Evolutionary conservation across 2,113 vertebrate species (phyloP).

Genomic region (Setophaga petechia): DNA sequence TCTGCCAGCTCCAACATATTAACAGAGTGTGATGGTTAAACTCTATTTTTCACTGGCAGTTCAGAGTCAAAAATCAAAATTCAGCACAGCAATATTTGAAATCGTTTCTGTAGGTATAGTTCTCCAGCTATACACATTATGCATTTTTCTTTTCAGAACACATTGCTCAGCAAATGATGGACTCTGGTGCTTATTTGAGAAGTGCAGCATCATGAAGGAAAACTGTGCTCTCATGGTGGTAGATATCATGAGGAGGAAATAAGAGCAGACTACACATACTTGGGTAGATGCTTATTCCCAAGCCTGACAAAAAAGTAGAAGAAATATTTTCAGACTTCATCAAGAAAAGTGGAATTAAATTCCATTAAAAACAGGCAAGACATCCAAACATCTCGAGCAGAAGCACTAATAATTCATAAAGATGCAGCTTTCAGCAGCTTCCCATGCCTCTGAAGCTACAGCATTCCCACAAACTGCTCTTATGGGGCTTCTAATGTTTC

Average conservation of each 20-base stretch:
- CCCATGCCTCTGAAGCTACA: not conserved
- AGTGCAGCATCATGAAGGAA: not conserved
- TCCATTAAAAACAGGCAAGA: not conserved
- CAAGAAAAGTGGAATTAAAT: not conserved
- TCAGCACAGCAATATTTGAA: not conserved
- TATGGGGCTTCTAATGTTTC: not conserved
- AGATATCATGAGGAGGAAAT: not conserved
- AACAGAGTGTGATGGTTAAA: not conserved
- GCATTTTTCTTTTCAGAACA: not conserved
- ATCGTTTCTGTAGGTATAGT: not conserved
- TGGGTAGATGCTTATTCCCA: not conserved
- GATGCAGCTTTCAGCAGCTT: not conserved
- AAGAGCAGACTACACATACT: accelerated
- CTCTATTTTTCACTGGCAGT: not conserved
- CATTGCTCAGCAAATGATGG: not conserved
- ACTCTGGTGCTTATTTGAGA: not conserved
- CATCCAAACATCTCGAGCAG: not conserved
- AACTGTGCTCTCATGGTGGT: not conserved
- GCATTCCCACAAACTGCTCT: not conserved
- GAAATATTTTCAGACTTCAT: not conserved
- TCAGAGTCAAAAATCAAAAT: not conserved
- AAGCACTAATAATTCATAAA: not conserved
- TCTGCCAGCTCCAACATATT: not conserved
- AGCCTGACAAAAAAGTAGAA: not conserved
- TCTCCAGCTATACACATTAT: accelerated